These are phyloP conservation scores for Platygyra sinensis DNA, from an alignment of 64 coral and sea anemone species.

Conservation along the genomic window DNA sequence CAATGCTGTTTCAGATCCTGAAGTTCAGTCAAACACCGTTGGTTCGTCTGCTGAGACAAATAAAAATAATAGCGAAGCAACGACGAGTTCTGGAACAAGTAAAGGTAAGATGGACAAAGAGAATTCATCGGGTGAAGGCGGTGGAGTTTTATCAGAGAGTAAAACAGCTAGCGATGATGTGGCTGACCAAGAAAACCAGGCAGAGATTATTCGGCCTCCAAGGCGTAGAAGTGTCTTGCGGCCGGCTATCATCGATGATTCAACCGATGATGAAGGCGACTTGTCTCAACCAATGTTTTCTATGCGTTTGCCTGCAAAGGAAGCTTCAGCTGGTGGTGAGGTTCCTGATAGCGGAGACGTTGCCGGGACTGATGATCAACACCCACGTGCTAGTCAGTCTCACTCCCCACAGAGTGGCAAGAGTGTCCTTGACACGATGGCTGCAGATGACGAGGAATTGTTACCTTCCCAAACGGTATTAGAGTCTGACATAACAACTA, in stretches of 20 bases:
- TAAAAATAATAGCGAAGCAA: not conserved
- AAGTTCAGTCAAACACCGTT: not conserved
- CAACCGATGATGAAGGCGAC: conserved; percentile 29
- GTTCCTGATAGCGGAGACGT: not conserved
- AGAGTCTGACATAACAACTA: not conserved
- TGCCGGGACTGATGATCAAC: not conserved
- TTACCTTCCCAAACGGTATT: not conserved
- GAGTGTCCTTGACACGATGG: conserved; percentile 25
- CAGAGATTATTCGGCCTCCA: conserved; percentile 15
- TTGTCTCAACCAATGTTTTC: conserved; percentile 11
- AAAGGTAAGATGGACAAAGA: not conserved
- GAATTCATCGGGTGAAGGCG: not conserved
- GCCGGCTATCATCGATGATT: conserved; percentile 15
- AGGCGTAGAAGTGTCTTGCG: not conserved
- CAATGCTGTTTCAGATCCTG: conserved; percentile 8
- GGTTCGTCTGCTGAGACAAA: not conserved
- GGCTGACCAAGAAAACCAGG: not conserved
- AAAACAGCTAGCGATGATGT: not conserved
- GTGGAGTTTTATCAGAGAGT: not conserved
- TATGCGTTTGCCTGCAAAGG: not conserved
- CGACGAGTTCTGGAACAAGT: not conserved
- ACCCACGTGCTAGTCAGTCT: not conserved
- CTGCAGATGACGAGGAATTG: not conserved
- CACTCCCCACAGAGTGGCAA: not conserved
- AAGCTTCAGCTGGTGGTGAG: not conserved